Percentiles rank a stretch among this genome's conserved stretches.
Conservation (phyloP, 2,888 invertebrate genomes). For the Napeogenes inachia region DNA sequence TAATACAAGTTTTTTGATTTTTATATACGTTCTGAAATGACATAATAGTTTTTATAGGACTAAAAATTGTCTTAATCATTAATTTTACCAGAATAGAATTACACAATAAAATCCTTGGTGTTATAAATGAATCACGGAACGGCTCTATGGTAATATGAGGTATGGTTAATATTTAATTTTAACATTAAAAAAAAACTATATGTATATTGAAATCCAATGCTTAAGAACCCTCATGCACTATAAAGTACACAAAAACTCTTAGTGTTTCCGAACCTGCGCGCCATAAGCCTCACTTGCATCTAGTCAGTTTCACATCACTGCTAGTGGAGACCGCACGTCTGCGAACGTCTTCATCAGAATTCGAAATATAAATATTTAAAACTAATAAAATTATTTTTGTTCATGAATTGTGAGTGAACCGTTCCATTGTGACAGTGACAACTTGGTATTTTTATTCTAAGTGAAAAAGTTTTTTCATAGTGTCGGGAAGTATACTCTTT, state of each 20-base stretch:
- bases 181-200: no score
- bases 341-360: neutral
- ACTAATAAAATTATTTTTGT: slow-evolving; percentile 8
- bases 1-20: no score
- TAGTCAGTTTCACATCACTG: slow-evolving; percentile 15
- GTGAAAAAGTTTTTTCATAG: neutral
- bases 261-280: slow-evolving; percentile 20
- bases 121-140: no score
- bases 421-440: slow-evolving; percentile 21
- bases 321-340: slow-evolving; percentile 13
- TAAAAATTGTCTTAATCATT: no score
- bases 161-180: no score
- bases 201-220: slow-evolving; percentile 3
- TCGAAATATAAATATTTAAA: slow-evolving; percentile 13
- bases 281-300: slow-evolving; percentile 16
- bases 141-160: no score
- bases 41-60: no score
- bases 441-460: slow-evolving; percentile 13
- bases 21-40: no score
- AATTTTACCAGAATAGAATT: no score
- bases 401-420: slow-evolving; percentile 19
- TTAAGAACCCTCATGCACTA: slow-evolving; percentile 11
- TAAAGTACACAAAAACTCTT: slow-evolving; percentile 12
- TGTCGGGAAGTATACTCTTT: neutral
- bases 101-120: no score